Conservation (phyloP, 2,888 invertebrate species). For the Metellina segmentata region DNA sequence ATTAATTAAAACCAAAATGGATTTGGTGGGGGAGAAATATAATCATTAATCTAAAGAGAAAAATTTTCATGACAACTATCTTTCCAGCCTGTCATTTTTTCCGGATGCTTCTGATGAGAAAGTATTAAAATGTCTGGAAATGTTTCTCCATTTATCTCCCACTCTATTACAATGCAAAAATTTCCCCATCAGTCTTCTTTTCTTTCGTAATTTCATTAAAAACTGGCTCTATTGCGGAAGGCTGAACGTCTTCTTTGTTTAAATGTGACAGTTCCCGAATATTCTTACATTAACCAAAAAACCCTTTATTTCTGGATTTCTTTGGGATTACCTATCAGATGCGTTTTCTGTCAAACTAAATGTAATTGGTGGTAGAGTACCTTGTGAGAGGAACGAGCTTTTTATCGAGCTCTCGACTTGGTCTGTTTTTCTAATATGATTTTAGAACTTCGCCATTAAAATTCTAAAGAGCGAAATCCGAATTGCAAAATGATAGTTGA, state of each 20-base stretch:
- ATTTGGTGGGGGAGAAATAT: constrained; percentile 5
- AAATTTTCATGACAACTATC: neutral
- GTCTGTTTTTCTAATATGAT: too few relatives aligned
- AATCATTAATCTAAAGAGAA: neutral
- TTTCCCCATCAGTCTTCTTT: neutral
- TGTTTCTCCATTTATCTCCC: neutral
- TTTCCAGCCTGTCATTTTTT: neutral
- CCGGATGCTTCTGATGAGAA: neutral
- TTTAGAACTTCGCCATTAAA: too few relatives aligned
- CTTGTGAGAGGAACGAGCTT: too few relatives aligned
- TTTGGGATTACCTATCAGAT: too few relatives aligned
- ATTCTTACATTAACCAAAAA: too few relatives aligned
- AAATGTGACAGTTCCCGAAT: neutral
- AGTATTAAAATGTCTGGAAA: neutral
- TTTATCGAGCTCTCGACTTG: too few relatives aligned
- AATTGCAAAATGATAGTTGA: too few relatives aligned
- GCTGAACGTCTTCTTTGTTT: neutral
- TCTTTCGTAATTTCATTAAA: neutral
- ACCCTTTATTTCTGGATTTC: too few relatives aligned
- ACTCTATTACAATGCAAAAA: neutral
- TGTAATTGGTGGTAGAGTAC: too few relatives aligned
- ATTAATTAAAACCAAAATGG: constrained; percentile 63
- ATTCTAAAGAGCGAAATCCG: too few relatives aligned
- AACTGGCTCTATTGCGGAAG: neutral
- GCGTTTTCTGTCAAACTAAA: too few relatives aligned